Percentiles rank a stretch among this genome's conserved stretches.
These are phyloP conservation scores for Phrynocephalus guinanensis DNA, from an alignment of 2,797 vertebrate species.

Conservation along the genomic window DNA sequence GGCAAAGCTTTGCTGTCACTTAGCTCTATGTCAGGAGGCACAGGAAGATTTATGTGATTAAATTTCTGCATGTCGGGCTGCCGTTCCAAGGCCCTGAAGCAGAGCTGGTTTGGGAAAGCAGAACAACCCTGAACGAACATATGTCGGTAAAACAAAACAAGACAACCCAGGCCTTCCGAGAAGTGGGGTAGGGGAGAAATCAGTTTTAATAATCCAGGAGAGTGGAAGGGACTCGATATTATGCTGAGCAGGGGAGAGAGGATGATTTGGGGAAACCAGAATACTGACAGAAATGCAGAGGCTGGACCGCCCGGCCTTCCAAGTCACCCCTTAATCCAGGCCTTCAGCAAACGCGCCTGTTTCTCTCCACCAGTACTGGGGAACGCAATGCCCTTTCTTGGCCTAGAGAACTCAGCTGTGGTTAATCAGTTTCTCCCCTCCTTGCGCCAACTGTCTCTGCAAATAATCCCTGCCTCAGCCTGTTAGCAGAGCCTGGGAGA, in stretches of 20 bases:
- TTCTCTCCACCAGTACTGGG: neutral
- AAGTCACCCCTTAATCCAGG: neutral
- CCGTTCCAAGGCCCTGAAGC: neutral
- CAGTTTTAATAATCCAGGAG: neutral
- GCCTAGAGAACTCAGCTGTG: neutral
- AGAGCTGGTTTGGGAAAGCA: neutral
- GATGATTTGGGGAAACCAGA: neutral
- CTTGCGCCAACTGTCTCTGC: neutral
- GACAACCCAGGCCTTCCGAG: too few species aligned
- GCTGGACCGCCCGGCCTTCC: neutral
- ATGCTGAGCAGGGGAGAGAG: neutral
- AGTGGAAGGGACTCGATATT: neutral
- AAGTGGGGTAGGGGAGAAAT: neutral
- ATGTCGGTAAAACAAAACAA: neutral
- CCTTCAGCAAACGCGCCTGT: neutral
- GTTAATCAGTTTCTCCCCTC: neutral
- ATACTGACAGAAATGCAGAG: neutral
- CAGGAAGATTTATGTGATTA: neutral
- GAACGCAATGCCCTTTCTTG: neutral
- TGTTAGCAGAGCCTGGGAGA: neutral
- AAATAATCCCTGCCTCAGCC: neutral
- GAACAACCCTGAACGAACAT: too few species aligned
- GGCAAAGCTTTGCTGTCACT: neutral
- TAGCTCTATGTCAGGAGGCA: neutral
- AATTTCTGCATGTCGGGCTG: neutral